These are phyloP conservation scores for Myxocyprinus asiaticus DNA, from an alignment of 2,113 vertebrate species.

Conservation along the genomic window DNA sequence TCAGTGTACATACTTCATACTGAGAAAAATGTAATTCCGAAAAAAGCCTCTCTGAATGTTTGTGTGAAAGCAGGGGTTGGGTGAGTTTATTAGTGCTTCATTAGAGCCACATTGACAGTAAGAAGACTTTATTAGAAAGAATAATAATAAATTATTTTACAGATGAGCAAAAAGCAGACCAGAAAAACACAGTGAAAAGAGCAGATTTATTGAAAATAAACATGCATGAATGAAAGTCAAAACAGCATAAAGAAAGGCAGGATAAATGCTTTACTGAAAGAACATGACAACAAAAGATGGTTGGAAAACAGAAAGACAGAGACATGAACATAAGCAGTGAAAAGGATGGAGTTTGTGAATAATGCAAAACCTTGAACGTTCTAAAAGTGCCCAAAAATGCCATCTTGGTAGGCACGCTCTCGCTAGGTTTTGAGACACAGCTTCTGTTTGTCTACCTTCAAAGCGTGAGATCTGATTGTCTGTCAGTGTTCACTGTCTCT, in stretches of 20 bases:
- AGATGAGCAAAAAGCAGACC: slow-evolving; percentile 43
- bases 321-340: not conserved
- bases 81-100: slow-evolving; percentile 2
- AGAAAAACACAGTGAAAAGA: slow-evolving; percentile 35
- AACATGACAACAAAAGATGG: not conserved
- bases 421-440: not conserved
- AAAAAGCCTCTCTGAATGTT: not conserved
- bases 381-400: not conserved
- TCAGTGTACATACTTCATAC: not conserved
- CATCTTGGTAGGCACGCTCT: not conserved
- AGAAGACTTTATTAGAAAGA: slow-evolving; percentile 54
- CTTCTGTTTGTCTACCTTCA: not conserved
- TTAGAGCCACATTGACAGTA: slow-evolving; percentile 15
- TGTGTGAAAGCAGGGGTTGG: not conserved
- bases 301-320: not conserved
- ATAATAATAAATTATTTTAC: slow-evolving; percentile 30
- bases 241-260: no score
- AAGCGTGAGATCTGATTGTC: slow-evolving; percentile 27
- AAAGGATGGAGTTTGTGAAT: not conserved
- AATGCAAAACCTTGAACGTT: not conserved
- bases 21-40: no score
- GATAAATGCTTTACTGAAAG: not conserved
- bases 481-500: slow-evolving; percentile 46
- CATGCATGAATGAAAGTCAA: slow-evolving; percentile 41
- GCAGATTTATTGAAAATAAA: slow-evolving; percentile 29